Evolutionary conservation across 2,113 vertebrate species (phyloP).

Genomic region (Nycticebus coucang): DNA sequence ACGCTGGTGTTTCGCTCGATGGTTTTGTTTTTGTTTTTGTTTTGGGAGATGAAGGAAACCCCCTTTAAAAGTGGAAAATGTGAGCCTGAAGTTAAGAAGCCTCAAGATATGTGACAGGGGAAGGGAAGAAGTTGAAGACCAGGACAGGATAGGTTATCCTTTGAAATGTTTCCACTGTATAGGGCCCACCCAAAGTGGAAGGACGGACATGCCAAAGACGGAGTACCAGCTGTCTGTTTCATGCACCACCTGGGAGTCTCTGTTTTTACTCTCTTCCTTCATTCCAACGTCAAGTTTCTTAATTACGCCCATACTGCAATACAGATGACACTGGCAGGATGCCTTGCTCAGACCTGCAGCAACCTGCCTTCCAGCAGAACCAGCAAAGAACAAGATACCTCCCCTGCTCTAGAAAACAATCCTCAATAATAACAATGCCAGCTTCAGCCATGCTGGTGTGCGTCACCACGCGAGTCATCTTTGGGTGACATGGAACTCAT

Average conservation of each 20-base stretch:
- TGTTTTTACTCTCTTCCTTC: neutral
- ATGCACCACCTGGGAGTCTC: neutral
- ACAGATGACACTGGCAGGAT: accelerated
- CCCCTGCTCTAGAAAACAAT: accelerated
- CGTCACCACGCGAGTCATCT: neutral
- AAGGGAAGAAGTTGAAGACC: no score
- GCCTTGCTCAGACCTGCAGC: neutral
- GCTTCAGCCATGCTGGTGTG: neutral
- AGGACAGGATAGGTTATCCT: neutral
- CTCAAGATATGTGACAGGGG: accelerated
- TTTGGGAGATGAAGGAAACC: neutral
- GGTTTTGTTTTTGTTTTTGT: accelerated
- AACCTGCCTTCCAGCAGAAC: neutral
- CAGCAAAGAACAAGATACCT: accelerated
- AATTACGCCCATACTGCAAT: accelerated
- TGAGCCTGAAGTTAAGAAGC: accelerated
- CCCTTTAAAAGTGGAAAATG: neutral
- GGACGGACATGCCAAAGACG: accelerated
- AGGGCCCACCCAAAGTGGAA: neutral
- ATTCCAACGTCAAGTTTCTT: neutral
- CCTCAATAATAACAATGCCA: no score
- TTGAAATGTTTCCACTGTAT: neutral
- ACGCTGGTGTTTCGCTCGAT: neutral
- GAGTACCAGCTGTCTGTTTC: accelerated
- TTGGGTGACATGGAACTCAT: neutral